Base-by-base conservation (phyloP, 2,888 invertebrate genomes). In the Drosophila merina region DNA sequence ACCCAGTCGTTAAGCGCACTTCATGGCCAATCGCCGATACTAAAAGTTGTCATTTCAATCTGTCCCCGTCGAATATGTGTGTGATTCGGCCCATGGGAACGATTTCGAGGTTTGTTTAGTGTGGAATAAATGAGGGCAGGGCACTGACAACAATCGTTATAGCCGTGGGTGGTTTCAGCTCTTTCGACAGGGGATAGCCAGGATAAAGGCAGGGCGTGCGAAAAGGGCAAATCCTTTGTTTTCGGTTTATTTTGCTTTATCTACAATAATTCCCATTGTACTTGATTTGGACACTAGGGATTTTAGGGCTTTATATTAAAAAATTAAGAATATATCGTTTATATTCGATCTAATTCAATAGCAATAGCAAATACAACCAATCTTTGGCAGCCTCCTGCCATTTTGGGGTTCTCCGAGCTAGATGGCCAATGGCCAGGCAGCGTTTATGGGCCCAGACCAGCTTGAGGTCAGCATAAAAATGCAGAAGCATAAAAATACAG, bases 51-150 rank as follows among this genome's bases (percentile, higher is more conserved):
- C 86, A 75, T 77, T 70, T 55, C 72, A 67, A 57, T 68, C 71
- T 68, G 69, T 69, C 56, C 33, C 64, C 64, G 51, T 5, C 14
- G 14, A 59, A 60, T 60, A 57, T 77, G 80, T 74, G 57, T 67
- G 67, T 33, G 55, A 55, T 55, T 31, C 38, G 40, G 58, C 78
- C 72, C 81, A 63, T 77, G 81, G 81, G 78, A 75, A 77, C 69
- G 57, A 69, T 81, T 81, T 60, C 66, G 75, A 81, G 81, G 71
- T 74, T 69, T 80, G 69, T 77, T 77, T 55, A 58, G 54, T 57
- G 64, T 25, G 55, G 54, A 48, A 38, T 57, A 47, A 68, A 67
- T 50, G 67, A 50, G 49, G 64, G 30, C 36, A 9, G 44, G 36
- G 28, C 28, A 40, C 28, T 40, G n/a, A 42, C 42, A 55, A 48